Base-by-base conservation (phyloP, 2,797 vertebrate species). In the Kryptolebias ocellatus region DNA sequence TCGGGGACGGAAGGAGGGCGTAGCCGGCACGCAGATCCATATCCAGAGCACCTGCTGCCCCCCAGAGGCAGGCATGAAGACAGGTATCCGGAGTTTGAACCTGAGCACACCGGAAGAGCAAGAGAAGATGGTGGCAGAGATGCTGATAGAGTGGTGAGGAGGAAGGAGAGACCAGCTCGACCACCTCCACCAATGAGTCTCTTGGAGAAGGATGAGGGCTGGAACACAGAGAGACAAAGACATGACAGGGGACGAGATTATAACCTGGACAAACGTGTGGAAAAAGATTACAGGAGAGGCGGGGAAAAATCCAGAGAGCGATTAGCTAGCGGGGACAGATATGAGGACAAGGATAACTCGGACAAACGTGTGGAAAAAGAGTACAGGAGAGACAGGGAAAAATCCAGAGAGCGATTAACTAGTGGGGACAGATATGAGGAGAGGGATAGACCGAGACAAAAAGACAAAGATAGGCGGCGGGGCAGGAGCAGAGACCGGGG, bases 131-230 rank as follows among this genome's bases (percentile, higher is more conserved):
- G 66, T 29, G 59, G 81, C 64, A 65, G 83, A 54, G 85, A 89
- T 16, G 6, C 53, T 2, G 87, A 91, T 37, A 89, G 83, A 79
- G 87, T 71, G 11, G 76, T 72, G 6, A 67, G 78, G 34, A 92
- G 64, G 74, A 95, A 87, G 16, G 93, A 94, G 53, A 91, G 83
- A 78, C 90, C 88, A 8, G 64, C 61, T 34, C 93, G 86, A 61
- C 87, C 91, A 18, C 90, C 93, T 2, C 79, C 81, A 34, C 91
- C 92, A 14, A 85, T 83, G 0, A 14, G 74, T 60, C 78, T 82
- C 1, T 69, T 75, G 60, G 90, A 90, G 15, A 83, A 59, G 64
- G 89, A 92, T 81, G 75, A 67, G 64, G 62, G 12, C 4, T 18
- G 56, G 73, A 84, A 85, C 15, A 86, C 76, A 64, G 90, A 87